Evolutionary conservation across 2,888 invertebrate genomes (phyloP).

Genomic region (Digitonthophagus gazella): DNA sequence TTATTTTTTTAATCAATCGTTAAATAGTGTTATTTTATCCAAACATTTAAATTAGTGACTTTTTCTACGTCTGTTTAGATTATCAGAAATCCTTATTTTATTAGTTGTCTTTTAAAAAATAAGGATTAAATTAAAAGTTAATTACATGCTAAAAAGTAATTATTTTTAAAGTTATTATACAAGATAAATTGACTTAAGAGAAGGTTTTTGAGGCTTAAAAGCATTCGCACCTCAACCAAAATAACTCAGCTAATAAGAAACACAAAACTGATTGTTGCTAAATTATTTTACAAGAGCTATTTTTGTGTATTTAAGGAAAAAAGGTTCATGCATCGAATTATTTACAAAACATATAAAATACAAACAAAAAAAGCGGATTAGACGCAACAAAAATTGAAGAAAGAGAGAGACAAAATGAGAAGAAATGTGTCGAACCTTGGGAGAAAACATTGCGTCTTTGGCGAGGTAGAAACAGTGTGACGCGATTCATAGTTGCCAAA

Average conservation of each 20-base stretch:
- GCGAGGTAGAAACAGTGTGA: conserved; percentile 7
- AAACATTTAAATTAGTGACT: too few species aligned
- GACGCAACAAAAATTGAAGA: conserved; percentile 12
- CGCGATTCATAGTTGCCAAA: conserved; percentile 46
- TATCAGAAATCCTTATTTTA: neutral
- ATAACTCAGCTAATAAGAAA: neutral
- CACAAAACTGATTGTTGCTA: neutral
- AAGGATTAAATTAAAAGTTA: neutral
- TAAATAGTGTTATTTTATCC: too few species aligned
- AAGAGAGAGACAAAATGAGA: too few species aligned
- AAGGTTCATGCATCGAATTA: neutral
- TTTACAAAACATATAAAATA: neutral
- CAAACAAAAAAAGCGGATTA: conserved; percentile 15
- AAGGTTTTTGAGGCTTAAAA: neutral
- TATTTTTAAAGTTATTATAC: neutral
- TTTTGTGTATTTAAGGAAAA: too few species aligned
- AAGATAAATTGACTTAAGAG: too few species aligned
- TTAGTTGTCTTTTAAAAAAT: too few species aligned
- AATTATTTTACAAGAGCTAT: too few species aligned
- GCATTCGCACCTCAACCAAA: neutral
- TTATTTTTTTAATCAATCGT: too few species aligned
- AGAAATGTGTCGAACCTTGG: neutral
- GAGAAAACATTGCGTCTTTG: neutral
- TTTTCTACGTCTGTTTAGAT: too few species aligned
- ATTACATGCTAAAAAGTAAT: neutral